A percentile compares a stretch with the other conserved stretches of the same genome.
Conservation (phyloP, 2,113 vertebrate genomes). For the Loxodonta africana region DNA sequence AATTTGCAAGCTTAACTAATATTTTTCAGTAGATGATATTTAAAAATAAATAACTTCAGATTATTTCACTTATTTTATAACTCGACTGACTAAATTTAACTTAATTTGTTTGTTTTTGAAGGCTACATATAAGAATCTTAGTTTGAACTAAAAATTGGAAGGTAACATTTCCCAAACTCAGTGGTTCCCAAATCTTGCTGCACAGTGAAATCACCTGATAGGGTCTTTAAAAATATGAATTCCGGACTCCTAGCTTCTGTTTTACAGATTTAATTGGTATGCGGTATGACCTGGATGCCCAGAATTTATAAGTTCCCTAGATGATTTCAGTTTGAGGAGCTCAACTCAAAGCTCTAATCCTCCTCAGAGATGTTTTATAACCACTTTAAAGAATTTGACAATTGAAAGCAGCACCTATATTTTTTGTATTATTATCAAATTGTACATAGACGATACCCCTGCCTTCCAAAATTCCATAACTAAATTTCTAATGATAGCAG, state of each 20-base stretch:
- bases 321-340: neutral
- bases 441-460: neutral
- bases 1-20: neutral
- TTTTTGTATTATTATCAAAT: neutral
- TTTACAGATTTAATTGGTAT: neutral
- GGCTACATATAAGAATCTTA: neutral
- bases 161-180: neutral
- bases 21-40: neutral
- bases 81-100: neutral
- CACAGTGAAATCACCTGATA: neutral
- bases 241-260: neutral
- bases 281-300: fast-evolving
- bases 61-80: neutral
- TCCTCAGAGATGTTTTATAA: neutral
- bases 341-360: neutral
- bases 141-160: neutral
- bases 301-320: neutral
- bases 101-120: neutral
- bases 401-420: neutral
- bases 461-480: neutral
- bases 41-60: neutral
- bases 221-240: neutral
- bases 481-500: neutral
- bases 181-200: neutral
- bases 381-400: neutral